Base-by-base conservation (phyloP, 64 coral and sea anemone species). In the Catalaphyllia jardinei region DNA sequence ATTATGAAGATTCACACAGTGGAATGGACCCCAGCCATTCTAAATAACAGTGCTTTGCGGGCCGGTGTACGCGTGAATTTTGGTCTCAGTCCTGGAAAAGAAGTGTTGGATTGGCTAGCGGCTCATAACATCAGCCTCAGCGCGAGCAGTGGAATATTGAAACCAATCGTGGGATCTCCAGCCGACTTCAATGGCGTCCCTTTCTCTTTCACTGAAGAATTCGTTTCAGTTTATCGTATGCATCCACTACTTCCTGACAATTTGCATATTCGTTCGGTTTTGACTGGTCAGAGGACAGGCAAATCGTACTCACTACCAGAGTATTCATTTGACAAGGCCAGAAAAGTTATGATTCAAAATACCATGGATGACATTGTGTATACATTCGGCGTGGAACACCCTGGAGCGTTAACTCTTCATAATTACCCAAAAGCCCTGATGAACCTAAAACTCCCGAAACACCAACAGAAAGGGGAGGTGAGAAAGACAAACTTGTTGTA, bases 181-280 rank as follows among this genome's bases (percentile, higher is more conserved):
- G 89, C 62, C 4, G 60, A 93, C 25, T 88, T 93, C 18, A 73
- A 82, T 27, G 82, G 72, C 15, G 94, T 96, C 4, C 90, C 86
- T 14, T 96, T 87, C 75, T 92, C 89, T 30, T 65, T 93, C 65
- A 93, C 94, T 13, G 94, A 96, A 52, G 94, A 96, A 52, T 96
- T 96, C 30, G 91, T 93, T 3, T 83, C 94, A 4, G 94, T 96
- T 0, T 96, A 96, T 33, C 90, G 94, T 4, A 96, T 96, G 94
- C 94, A 96, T 52, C 82, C 94, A 27, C 83, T 96, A 8, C 71
- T 96, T 4, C 94, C 94, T 13, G 94, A 96, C 60, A 10, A 90
- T 22, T 49, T 96, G 16, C 38, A 87, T 19, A 87, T 96, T 60
- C 67, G 77, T 20, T 51, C 67, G 25, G 80, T 90, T 29, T 15